Evolutionary conservation across 2,797 vertebrate genomes (phyloP).

Genomic region (Catostomus latipinnis): DNA sequence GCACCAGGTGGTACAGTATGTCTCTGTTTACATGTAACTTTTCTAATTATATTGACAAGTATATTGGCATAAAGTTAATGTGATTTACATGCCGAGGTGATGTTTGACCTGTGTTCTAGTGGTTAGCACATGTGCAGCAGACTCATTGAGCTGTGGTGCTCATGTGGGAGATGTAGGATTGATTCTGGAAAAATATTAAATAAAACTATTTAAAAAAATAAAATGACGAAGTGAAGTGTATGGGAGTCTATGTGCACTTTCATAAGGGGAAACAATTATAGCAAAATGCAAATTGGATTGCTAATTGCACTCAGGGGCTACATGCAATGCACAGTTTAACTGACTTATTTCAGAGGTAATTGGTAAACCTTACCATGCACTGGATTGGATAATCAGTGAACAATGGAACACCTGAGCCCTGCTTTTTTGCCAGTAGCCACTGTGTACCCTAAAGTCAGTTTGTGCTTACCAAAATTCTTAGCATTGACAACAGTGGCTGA

Average conservation of each 20-base stretch:
- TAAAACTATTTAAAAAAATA: neutral
- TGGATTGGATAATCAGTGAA: slow-evolving; percentile 51
- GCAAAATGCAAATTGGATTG: slow-evolving; percentile 45
- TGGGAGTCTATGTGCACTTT: neutral
- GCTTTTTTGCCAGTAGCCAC: slow-evolving; percentile 27
- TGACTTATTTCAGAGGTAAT: slow-evolving; percentile 58
- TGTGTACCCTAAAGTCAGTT: neutral
- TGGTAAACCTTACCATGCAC: slow-evolving; percentile 44
- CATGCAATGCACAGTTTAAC: slow-evolving; percentile 55
- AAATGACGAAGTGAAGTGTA: slow-evolving; percentile 1
- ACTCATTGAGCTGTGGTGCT: neutral
- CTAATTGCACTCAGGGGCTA: slow-evolving; percentile 55
- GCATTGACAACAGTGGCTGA: too few species aligned
- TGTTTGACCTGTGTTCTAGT: neutral
- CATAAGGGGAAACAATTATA: slow-evolving; percentile 39
- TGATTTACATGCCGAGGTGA: neutral
- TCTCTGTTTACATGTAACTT: neutral
- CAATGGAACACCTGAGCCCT: slow-evolving; percentile 59
- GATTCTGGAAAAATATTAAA: neutral
- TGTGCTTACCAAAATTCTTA: too few species aligned
- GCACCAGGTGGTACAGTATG: too few species aligned
- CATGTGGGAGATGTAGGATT: neutral
- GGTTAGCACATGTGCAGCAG: neutral
- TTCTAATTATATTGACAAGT: neutral
- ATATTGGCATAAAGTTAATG: neutral